Conservation (phyloP, 2,113 vertebrate genomes). For the Elanus axillaris region DNA sequence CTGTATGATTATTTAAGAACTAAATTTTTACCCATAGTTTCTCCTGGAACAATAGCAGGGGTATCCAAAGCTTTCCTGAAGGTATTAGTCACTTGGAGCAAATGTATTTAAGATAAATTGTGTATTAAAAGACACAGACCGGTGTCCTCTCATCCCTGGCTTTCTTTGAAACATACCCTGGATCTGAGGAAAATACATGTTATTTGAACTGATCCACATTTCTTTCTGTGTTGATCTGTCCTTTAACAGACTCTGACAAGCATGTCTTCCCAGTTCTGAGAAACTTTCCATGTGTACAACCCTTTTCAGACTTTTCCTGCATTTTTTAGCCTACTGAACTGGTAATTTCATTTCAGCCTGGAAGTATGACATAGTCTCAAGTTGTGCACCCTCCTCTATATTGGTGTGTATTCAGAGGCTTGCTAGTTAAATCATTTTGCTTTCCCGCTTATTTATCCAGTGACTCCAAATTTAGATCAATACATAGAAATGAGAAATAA, state of each 20-base stretch:
- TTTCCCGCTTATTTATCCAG: neutral
- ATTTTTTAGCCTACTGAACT: neutral
- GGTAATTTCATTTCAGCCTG: neutral
- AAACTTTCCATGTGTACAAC: neutral
- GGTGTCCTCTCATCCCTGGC: neutral
- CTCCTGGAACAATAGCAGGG: neutral
- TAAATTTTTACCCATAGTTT: neutral
- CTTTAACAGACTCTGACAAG: neutral
- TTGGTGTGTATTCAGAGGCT: neutral
- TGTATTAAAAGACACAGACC: neutral
- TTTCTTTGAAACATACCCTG: neutral
- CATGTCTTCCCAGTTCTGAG: neutral
- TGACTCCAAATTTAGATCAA: neutral
- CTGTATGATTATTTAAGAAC: neutral
- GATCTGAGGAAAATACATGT: neutral
- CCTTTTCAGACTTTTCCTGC: neutral
- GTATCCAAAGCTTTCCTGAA: neutral
- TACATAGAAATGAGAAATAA: neutral
- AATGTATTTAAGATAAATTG: neutral
- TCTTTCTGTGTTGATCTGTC: neutral
- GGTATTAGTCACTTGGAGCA: neutral
- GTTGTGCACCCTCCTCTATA: neutral
- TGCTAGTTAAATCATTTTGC: neutral
- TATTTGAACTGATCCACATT: neutral
- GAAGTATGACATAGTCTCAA: accelerated